phyloP scores from a whole-genome alignment of 2,113 vertebrate species.

The Polypterus senegalus region DNA sequence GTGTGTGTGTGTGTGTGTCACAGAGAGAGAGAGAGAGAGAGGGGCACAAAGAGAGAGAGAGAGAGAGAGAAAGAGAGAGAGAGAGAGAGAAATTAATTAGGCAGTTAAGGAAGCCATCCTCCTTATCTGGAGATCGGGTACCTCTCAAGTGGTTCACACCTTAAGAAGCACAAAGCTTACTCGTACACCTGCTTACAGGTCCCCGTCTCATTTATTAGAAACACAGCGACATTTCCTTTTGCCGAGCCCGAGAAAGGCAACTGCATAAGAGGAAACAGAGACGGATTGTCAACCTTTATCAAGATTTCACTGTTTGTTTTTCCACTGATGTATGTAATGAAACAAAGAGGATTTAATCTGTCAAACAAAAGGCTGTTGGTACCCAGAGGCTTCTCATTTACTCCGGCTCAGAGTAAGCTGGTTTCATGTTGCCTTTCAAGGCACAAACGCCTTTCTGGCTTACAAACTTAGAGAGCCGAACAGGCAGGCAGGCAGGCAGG shows the following conservation, averaged over 20 bases:
- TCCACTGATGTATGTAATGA: constrained; percentile 47
- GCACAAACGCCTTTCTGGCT: no score
- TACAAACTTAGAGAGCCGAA: no score
- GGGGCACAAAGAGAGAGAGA: neutral
- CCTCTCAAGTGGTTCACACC: constrained; percentile 48
- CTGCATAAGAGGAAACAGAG: constrained; percentile 34
- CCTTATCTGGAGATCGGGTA: constrained; percentile 53
- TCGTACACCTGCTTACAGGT: constrained; percentile 47
- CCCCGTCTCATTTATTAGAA: constrained; percentile 48
- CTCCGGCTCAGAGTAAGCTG: neutral
- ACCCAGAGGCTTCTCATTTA: constrained; percentile 35
- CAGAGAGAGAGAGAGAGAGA: neutral
- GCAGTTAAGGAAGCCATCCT: constrained; percentile 36
- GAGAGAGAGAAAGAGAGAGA: neutral
- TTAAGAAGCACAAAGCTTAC: constrained; percentile 38
- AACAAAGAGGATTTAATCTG: constrained; percentile 66
- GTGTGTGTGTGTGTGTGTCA: neutral
- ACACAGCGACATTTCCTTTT: constrained; percentile 32
- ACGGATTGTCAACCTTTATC: constrained; percentile 47
- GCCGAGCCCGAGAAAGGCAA: constrained; percentile 7
- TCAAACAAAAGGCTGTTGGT: constrained; percentile 52
- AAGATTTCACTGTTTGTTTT: constrained; percentile 59
- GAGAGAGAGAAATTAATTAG: constrained; percentile 43
- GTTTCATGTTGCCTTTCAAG: neutral
- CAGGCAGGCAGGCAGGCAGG: no score